Evolutionary conservation across 2,113 vertebrate genomes (phyloP), one percentile per base, ranked within the genome.

Genomic region (Bungarus multicinctus): DNA sequence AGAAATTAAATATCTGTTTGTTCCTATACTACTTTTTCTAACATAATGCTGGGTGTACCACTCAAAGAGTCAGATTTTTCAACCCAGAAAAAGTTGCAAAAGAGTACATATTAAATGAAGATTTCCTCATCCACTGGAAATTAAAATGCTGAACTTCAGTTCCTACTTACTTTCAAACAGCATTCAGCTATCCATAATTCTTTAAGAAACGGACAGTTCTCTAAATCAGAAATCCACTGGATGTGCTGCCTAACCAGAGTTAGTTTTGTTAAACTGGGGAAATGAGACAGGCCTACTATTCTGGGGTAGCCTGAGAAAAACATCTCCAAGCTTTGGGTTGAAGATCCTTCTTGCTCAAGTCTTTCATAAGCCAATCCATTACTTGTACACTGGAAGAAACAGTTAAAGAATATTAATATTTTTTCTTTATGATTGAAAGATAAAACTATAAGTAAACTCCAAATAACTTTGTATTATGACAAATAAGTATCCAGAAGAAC

Each of bases 141-240:
- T 43, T 22, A 43, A 39, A 81, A 81, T 43, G 3, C 18, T 22
- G 1, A 7, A 39, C 7, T 81, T 39, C 34, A 39, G 34, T 39
- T 81, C 86, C 12, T 92, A 97, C 97, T 98, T 97, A 98, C 98
- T 52, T 95, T 97, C 93, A 98, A 93, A 55, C 92, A 97, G 91
- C 98, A 98, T 95, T 99, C 98, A 2, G 97, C 97, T 87, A 99
- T 97, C 98, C 98, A 98, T 27, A 99, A 97, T 96, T 99, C 98
- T 94, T 89, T 96, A 43, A 99, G 98, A 64, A 97, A 93, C 30
- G 97, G 97, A 87, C 96, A 98, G 8, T 95, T 92, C 57, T 98
- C 97, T 50, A 99, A 96, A 8, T 97, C 98, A 95, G 98, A 97
- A 93, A 98, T 98, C 85, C 96, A 93, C 94, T 94, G 95, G 95